Evolutionary conservation across 2,797 vertebrate species (phyloP).

Genomic region (Pelochelys cantorii): DNA sequence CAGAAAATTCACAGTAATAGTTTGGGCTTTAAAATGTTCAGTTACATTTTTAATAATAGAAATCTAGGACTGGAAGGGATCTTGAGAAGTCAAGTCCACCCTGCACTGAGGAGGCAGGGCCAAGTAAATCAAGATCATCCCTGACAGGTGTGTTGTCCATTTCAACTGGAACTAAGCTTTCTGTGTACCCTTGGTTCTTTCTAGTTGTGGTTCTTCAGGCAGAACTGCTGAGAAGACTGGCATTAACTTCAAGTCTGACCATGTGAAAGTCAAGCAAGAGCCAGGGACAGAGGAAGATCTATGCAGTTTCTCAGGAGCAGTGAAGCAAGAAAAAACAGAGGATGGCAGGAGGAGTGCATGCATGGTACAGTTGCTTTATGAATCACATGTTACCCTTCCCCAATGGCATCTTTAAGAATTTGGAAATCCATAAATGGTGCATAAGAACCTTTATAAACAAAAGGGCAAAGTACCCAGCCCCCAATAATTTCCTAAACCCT

Average conservation of each 20-base stretch:
- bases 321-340: slow-evolving; percentile 91
- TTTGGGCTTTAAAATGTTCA: not conserved
- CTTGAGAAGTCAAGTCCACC: not conserved
- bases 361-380: slow-evolving; percentile 87
- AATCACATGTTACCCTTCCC: not conserved
- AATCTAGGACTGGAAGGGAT: not conserved
- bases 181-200: not conserved
- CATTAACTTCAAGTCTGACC: slow-evolving; percentile 85
- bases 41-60: not conserved
- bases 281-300: slow-evolving; percentile 91
- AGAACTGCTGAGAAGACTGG: slow-evolving; percentile 82
- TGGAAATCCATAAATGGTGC: not conserved
- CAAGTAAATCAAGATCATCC: not conserved
- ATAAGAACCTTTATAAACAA: not conserved
- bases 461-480: not conserved
- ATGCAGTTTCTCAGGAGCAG: slow-evolving; percentile 88
- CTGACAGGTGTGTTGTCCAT: not conserved
- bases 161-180: not conserved
- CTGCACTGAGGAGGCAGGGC: not conserved
- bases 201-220: slow-evolving; percentile 94
- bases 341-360: slow-evolving; percentile 94
- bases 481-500: not conserved
- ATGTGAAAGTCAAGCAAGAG: slow-evolving; percentile 95
- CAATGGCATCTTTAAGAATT: not conserved
- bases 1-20: not conserved